A percentile compares a stretch with the other conserved stretches of the same genome.
Evolutionary conservation across 2,888 invertebrate species (phyloP).

Genomic region (Chrysomela aeneicollis): DNA sequence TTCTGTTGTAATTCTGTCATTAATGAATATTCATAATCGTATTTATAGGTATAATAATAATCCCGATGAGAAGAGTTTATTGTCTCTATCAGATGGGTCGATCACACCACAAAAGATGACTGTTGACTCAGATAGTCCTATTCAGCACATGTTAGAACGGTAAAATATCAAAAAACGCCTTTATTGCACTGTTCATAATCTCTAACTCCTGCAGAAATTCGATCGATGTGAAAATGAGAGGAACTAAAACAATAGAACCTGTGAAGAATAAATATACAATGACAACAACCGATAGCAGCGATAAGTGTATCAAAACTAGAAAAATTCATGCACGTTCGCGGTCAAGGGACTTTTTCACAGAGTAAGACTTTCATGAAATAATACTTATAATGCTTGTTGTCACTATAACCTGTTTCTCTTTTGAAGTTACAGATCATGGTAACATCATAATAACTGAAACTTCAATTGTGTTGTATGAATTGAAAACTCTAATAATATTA

Average conservation of each 20-base stretch:
- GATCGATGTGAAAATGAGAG: constrained; percentile 7
- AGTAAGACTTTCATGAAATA: neutral
- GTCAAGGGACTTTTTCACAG: constrained; percentile 8
- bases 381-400: too few relatives aligned
- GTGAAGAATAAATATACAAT: constrained; percentile 37
- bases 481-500: too few relatives aligned
- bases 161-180: neutral
- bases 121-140: constrained; percentile 16
- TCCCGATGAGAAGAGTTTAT: constrained; percentile 15
- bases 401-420: too few relatives aligned
- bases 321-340: constrained; percentile 4
- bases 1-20: neutral
- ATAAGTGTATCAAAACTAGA: neutral
- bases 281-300: constrained; percentile 22
- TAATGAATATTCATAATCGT: neutral
- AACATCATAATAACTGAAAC: too few relatives aligned
- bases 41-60: constrained; percentile 24
- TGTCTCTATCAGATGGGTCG: constrained; percentile 27
- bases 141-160: constrained; percentile 32
- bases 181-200: neutral
- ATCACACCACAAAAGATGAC: constrained; percentile 15
- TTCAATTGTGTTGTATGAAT: too few relatives aligned
- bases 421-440: too few relatives aligned
- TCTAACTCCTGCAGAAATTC: constrained; percentile 8
- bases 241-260: constrained; percentile 15